These are phyloP conservation scores for Diachasmimorpha longicaudata DNA, from an alignment of 1,140 invertebrate species.

Conservation along the genomic window DNA sequence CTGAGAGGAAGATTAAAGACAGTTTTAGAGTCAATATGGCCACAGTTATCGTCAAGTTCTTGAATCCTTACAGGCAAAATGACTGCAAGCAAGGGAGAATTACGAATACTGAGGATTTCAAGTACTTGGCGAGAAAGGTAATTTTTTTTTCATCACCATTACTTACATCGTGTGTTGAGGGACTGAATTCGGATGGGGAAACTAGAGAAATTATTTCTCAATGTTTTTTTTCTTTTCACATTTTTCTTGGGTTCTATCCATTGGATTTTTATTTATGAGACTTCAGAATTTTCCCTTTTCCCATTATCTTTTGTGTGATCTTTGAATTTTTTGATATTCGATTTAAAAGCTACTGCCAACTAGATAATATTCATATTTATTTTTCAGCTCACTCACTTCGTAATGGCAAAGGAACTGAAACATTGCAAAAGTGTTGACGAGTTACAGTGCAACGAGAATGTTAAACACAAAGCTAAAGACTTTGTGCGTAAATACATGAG, in stretches of 20 bases:
- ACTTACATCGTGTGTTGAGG: too few species aligned
- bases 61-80: slow-evolving; percentile 87
- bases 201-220: too few species aligned
- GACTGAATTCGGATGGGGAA: too few species aligned
- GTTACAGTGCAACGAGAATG: slow-evolving; percentile 88
- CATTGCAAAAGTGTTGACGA: slow-evolving; percentile 89
- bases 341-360: too few species aligned
- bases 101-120: slow-evolving; percentile 90
- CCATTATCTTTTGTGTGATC: too few species aligned
- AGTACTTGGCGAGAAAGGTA: slow-evolving; percentile 94
- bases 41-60: slow-evolving; percentile 84
- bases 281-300: too few species aligned
- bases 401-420: slow-evolving; percentile 95
- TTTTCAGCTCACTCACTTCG: slow-evolving; percentile 91
- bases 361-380: neutral
- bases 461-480: slow-evolving; percentile 91
- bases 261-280: too few species aligned
- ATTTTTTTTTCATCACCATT: slow-evolving; percentile 30
- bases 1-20: slow-evolving; percentile 80
- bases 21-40: slow-evolving; percentile 89
- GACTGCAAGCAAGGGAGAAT: slow-evolving; percentile 88
- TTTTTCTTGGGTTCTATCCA: too few species aligned
- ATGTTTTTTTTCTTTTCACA: too few species aligned
- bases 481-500: slow-evolving; percentile 96
- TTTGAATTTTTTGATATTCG: too few species aligned